phyloP scores from a whole-genome alignment of 2,888 invertebrate species.

The Leptothorax acervorum region DNA sequence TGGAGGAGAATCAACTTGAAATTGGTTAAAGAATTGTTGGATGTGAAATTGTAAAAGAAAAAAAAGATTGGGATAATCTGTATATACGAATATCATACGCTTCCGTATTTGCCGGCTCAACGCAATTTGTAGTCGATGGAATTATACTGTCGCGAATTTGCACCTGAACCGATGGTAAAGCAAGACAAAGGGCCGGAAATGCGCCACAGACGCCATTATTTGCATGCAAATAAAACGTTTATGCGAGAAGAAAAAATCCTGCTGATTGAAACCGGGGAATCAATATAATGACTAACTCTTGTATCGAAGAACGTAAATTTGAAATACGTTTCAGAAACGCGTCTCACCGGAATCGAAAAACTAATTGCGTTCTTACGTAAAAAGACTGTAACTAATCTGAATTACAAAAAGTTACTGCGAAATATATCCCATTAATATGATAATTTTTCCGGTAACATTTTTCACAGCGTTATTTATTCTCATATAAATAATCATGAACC shows the following conservation, averaged over 20 bases:
- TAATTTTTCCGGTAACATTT: conserved; percentile 23
- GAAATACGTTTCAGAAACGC: neutral
- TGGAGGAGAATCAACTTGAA: neutral
- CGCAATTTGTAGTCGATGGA: conserved; percentile 57
- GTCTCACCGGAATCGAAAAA: conserved; percentile 16
- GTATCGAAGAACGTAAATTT: conserved; percentile 22
- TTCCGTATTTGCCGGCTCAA: conserved; percentile 24
- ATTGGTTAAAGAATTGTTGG: neutral
- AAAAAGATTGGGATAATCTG: neutral
- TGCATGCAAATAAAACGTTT: conserved; percentile 52
- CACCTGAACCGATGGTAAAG: conserved; percentile 66
- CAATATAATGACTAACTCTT: conserved; percentile 16
- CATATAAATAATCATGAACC: conserved; percentile 42
- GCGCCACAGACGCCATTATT: conserved; percentile 45
- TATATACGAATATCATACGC: conserved; percentile 39
- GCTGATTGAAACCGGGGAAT: conserved; percentile 12
- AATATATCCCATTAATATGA: conserved; percentile 39
- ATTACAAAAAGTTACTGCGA: neutral
- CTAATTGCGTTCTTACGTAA: conserved; percentile 18
- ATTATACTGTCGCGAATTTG: conserved; percentile 66
- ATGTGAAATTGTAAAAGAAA: neutral
- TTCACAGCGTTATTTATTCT: conserved; percentile 21
- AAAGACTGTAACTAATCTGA: neutral
- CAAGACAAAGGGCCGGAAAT: conserved; percentile 55
- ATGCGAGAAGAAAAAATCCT: conserved; percentile 36